These are phyloP conservation scores for Spinus pinus DNA, from an alignment of 2,797 vertebrate species.

Conservation along the genomic window DNA sequence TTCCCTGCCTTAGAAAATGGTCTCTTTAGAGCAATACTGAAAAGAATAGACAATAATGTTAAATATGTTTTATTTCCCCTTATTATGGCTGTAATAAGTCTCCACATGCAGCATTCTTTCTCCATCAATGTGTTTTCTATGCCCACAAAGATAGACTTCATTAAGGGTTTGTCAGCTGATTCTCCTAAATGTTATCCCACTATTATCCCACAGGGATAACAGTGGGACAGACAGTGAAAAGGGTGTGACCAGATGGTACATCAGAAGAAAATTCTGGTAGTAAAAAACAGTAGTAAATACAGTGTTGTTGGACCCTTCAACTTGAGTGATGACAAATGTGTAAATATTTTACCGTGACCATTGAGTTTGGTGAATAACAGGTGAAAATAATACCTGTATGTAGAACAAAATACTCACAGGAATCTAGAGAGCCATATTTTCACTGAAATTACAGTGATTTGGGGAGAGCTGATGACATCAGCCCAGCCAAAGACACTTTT, in stretches of 20 bases:
- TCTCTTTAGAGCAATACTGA: not conserved
- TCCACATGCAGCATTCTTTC: not conserved
- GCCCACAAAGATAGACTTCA: not conserved
- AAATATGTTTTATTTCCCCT: not conserved
- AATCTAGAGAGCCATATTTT: not conserved
- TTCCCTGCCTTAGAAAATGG: not conserved
- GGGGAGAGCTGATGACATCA: not conserved
- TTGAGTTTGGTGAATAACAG: not conserved
- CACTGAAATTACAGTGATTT: not conserved
- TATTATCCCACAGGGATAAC: not conserved
- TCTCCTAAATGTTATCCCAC: not conserved
- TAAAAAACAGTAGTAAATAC: not conserved
- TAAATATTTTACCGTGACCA: not conserved
- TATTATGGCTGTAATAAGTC: not conserved
- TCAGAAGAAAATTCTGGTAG: not conserved
- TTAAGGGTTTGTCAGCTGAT: not conserved
- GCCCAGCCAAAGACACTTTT: not conserved
- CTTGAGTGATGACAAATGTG: not conserved
- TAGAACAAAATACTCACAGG: not conserved
- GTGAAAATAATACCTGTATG: not conserved
- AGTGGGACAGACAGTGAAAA: not conserved
- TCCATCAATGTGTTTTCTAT: not conserved
- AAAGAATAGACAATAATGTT: not conserved
- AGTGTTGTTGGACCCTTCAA: not conserved
- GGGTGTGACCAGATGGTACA: accelerated